Conservation (phyloP, 2,888 invertebrate genomes). For the Strigamia maritima region DNA sequence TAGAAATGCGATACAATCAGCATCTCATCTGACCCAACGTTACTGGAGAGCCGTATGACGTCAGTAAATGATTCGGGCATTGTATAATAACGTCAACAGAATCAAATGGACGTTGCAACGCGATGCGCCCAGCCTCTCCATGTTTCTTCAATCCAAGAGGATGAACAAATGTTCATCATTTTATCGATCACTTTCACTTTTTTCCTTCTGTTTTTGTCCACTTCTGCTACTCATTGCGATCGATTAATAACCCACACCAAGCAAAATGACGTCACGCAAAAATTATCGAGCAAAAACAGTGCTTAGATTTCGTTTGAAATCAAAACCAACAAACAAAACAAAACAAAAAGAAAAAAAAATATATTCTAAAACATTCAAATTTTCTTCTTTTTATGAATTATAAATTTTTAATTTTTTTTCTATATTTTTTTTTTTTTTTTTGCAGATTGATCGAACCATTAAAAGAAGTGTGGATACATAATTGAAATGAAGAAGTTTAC, state of each 20-base stretch:
- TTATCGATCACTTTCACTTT: background rate
- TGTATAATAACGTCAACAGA: constrained; percentile 26
- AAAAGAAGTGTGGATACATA: background rate
- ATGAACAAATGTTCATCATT: constrained; percentile 29
- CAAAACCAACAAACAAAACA: background rate
- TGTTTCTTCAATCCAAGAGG: constrained; percentile 22
- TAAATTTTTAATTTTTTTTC: background rate
- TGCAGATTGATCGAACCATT: background rate
- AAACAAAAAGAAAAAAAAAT: background rate
- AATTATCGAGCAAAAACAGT: background rate
- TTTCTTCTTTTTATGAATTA: background rate
- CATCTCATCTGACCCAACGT: constrained; percentile 7
- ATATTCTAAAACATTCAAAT: background rate
- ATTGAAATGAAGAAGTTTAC: background rate
- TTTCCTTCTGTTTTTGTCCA: background rate
- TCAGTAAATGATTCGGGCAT: constrained; percentile 24
- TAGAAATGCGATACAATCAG: constrained; percentile 16
- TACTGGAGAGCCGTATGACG: constrained; percentile 16
- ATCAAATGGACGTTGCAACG: constrained; percentile 21
- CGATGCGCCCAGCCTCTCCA: constrained; percentile 14
- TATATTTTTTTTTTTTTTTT: background rate
- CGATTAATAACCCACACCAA: constrained; percentile 21
- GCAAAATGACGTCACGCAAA: constrained; percentile 21
- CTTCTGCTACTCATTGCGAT: constrained; percentile 27
- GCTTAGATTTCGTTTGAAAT: background rate